A percentile compares a stretch with the other conserved stretches of the same genome.
Conservation (phyloP, 1,140 invertebrate genomes). For the Octopus sinensis region DNA sequence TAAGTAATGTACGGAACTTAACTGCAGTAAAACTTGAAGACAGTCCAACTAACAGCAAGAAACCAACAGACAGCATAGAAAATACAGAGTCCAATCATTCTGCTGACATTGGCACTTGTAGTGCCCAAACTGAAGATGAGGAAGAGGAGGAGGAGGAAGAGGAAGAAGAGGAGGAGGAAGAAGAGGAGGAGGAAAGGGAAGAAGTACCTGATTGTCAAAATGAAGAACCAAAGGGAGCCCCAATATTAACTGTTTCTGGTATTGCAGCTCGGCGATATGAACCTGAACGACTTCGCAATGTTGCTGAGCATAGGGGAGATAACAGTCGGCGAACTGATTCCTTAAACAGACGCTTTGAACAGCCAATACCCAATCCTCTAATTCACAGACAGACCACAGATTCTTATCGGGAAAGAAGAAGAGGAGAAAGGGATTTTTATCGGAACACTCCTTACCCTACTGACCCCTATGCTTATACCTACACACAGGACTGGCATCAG, state of each 20-base stretch:
- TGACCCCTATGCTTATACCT: neutral
- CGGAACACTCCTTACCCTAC: neutral
- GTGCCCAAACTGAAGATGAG: neutral
- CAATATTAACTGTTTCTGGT: neutral
- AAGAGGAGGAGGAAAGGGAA: neutral
- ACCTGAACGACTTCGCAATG: neutral
- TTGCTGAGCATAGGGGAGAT: neutral
- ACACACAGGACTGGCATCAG: neutral
- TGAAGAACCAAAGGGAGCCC: constrained; percentile 9
- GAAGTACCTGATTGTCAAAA: neutral
- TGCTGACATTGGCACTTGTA: neutral
- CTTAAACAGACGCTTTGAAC: neutral
- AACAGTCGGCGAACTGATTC: neutral
- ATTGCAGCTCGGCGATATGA: neutral
- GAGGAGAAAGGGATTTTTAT: constrained; percentile 6
- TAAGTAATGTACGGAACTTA: constrained; percentile 28
- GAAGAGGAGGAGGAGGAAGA: neutral
- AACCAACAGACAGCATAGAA: neutral
- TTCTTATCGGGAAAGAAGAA: neutral
- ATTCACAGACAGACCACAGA: constrained; percentile 3
- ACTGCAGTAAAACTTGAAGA: constrained; percentile 29
- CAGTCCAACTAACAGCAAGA: neutral
- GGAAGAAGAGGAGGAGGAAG: neutral
- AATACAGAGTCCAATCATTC: neutral
- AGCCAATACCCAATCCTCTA: neutral